A percentile compares a stretch with the other conserved stretches of the same genome.
These are phyloP conservation scores for Anser brachyrhynchus DNA, from an alignment of 2,113 vertebrate genomes.

Conservation along the genomic window DNA sequence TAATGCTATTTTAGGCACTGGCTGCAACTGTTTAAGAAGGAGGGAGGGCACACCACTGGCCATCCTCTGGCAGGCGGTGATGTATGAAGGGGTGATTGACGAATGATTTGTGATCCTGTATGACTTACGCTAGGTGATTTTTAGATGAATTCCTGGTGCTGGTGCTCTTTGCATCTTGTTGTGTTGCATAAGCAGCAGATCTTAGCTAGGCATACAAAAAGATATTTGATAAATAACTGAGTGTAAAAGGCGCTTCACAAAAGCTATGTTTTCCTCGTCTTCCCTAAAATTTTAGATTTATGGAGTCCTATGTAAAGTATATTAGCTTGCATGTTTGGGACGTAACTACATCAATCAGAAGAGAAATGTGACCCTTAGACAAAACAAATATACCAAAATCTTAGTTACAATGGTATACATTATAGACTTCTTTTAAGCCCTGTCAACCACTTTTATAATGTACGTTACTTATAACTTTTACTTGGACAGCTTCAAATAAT, in stretches of 20 bases:
- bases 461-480: background rate
- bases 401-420: background rate
- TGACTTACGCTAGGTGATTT: background rate
- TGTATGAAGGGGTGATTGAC: background rate
- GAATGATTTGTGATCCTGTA: background rate
- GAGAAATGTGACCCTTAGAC: background rate
- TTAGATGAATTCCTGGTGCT: background rate
- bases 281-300: background rate
- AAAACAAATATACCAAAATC: background rate
- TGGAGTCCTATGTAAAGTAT: background rate
- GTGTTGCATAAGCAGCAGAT: background rate
- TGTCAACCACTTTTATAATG: background rate
- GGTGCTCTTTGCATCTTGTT: background rate
- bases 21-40: background rate
- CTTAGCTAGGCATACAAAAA: background rate
- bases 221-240: background rate
- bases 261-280: background rate
- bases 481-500: background rate
- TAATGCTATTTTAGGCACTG: constrained; percentile 8
- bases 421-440: background rate
- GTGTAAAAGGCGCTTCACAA: background rate
- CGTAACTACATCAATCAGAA: background rate
- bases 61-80: background rate
- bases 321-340: background rate
- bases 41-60: background rate